These are phyloP conservation scores for Emesis russula DNA, from an alignment of 2,888 invertebrate species.

Conservation along the genomic window DNA sequence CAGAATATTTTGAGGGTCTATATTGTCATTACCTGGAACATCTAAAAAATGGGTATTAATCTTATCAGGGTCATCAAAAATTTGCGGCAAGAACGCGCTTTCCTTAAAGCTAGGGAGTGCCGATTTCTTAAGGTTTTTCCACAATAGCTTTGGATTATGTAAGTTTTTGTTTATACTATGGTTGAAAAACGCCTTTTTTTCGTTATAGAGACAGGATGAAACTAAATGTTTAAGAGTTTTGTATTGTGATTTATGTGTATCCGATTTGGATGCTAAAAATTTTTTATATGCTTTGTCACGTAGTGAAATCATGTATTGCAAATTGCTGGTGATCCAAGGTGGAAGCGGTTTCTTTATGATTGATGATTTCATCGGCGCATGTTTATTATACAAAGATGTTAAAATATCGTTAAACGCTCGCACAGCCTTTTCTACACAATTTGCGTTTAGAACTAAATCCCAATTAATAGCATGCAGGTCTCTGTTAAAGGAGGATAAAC, in stretches of 20 bases:
- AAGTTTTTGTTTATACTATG: neutral
- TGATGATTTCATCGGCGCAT: neutral
- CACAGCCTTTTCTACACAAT: neutral
- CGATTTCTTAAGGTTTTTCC: neutral
- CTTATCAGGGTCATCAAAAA: neutral
- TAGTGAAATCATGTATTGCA: neutral
- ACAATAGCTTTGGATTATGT: neutral
- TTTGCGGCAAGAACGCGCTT: neutral
- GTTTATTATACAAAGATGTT: neutral
- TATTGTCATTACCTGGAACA: neutral
- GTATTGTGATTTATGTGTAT: neutral
- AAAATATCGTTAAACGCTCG: neutral
- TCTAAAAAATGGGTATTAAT: neutral
- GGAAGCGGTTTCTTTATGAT: neutral
- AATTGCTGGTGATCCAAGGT: neutral
- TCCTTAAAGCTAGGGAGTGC: neutral
- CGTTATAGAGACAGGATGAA: neutral
- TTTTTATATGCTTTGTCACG: conserved; percentile 5
- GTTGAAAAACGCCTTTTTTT: conserved; percentile 13
- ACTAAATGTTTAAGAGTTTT: conserved; percentile 8
- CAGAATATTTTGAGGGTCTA: neutral
- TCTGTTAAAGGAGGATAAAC: neutral
- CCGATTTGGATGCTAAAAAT: neutral
- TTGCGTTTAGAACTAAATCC: neutral
- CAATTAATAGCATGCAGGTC: neutral